Conservation (phyloP, 1,140 invertebrate species). For the Cataglyphis hispanica region DNA sequence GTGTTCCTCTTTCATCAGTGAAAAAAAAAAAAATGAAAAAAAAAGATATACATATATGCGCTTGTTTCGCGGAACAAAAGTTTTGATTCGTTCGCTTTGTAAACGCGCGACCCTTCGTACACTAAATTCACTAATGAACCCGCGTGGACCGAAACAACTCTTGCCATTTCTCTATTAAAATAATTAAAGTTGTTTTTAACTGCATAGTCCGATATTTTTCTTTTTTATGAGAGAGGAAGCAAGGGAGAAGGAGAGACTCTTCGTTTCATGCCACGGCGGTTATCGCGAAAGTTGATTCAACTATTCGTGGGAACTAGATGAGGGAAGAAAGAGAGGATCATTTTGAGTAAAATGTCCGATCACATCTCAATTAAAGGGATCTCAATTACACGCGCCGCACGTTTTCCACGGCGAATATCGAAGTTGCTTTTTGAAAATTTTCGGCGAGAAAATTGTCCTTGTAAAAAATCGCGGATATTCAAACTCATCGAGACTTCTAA, state of each 20-base stretch:
- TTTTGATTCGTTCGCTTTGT: constrained; percentile 51
- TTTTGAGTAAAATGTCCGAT: constrained; percentile 39
- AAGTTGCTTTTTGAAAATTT: neutral
- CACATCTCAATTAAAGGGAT: constrained; percentile 26
- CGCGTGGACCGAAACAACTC: constrained; percentile 32
- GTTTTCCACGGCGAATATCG: constrained; percentile 15
- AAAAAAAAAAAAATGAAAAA: neutral
- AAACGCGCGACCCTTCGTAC: neutral
- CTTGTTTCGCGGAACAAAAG: constrained; percentile 36
- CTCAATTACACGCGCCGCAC: neutral
- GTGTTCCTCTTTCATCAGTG: neutral
- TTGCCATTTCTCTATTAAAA: constrained; percentile 58
- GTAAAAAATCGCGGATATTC: constrained; percentile 29
- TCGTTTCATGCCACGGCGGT: neutral
- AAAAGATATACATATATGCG: too few species aligned
- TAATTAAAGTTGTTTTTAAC: constrained; percentile 63
- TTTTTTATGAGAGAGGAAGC: too few species aligned
- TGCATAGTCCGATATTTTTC: neutral
- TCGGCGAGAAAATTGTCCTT: neutral
- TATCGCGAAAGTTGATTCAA: constrained; percentile 44
- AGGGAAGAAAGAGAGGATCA: constrained; percentile 1
- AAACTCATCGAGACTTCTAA: neutral
- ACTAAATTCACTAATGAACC: constrained; percentile 48
- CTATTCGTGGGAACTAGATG: constrained; percentile 18
- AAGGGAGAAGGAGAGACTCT: neutral